A percentile compares a stretch with the other conserved stretches of the same genome.
Conservation (phyloP, 2,113 vertebrate species). For the Macquaria ambigua region DNA sequence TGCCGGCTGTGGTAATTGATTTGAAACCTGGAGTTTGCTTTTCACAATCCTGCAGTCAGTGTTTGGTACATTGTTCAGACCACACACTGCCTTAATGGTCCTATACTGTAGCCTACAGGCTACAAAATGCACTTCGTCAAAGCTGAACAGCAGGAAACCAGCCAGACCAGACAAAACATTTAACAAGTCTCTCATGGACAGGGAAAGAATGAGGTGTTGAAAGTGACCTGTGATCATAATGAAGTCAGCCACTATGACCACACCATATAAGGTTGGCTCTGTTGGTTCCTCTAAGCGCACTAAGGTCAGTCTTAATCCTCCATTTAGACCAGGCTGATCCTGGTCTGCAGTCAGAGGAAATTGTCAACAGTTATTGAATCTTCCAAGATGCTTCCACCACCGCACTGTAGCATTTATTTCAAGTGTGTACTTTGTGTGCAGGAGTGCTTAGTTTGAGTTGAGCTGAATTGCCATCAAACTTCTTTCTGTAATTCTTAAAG, state of each 20-base stretch:
- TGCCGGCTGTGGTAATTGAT: conserved; percentile 39
- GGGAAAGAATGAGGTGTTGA: conserved; percentile 66
- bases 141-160: conserved; percentile 45
- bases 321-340: background rate
- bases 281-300: conserved; percentile 21
- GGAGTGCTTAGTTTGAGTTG: background rate
- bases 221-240: conserved; percentile 56
- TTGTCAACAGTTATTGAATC: conserved; percentile 6
- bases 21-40: conserved; percentile 55
- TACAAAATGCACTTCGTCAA: conserved; percentile 41
- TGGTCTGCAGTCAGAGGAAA: conserved; percentile 1
- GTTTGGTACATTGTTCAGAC: conserved; percentile 40
- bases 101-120: conserved; percentile 47
- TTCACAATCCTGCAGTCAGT: conserved; percentile 33
- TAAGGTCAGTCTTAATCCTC: conserved; percentile 42
- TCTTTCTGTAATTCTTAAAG: conserved; percentile 15
- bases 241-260: conserved; percentile 40
- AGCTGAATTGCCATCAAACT: background rate
- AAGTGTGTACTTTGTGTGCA: background rate
- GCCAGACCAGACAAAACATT: conserved; percentile 56
- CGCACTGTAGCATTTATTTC: conserved; percentile 4
- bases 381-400: background rate
- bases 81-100: conserved; percentile 33
- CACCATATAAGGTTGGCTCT: conserved; percentile 52
- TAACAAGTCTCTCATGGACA: conserved; percentile 27